These are phyloP conservation scores for Epinotia bilunana DNA, from an alignment of 2,888 invertebrate genomes.

Conservation along the genomic window DNA sequence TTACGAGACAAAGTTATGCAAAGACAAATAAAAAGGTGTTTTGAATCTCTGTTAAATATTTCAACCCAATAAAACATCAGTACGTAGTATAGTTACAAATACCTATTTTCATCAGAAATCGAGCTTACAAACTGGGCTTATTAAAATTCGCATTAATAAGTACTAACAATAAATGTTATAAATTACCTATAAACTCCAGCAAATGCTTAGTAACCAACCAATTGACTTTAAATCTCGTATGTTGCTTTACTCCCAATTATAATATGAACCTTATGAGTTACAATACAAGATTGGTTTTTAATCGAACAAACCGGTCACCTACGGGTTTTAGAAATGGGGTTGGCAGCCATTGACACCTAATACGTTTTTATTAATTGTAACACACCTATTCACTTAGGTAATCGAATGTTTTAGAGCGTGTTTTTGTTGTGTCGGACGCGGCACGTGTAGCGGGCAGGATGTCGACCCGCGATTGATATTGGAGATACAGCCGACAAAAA, in stretches of 20 bases:
- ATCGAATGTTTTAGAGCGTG: conserved; percentile 20
- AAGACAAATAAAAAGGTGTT: neutral
- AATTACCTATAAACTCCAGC: conserved; percentile 7
- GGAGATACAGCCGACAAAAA: conserved; percentile 34
- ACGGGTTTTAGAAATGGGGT: neutral
- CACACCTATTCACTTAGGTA: conserved; percentile 24
- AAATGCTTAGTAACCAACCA: neutral
- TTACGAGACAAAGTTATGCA: neutral
- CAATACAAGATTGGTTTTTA: neutral
- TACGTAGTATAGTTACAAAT: conserved; percentile 3
- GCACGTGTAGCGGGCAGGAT: conserved; percentile 37
- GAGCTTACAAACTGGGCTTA: conserved; percentile 15
- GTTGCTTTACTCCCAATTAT: neutral
- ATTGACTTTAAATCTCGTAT: neutral
- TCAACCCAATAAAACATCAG: conserved; percentile 5
- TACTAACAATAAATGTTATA: conserved; percentile 17
- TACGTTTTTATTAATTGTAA: conserved; percentile 33
- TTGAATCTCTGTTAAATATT: conserved; percentile 11
- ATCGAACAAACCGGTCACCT: neutral
- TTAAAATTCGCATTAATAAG: conserved; percentile 27
- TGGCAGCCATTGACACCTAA: conserved; percentile 27
- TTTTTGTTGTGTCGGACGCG: conserved; percentile 28
- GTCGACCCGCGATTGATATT: conserved; percentile 40
- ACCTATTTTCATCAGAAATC: conserved; percentile 21
- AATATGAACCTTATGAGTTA: neutral